Conservation (phyloP, 2,888 invertebrate genomes). For the Timandra comae region DNA sequence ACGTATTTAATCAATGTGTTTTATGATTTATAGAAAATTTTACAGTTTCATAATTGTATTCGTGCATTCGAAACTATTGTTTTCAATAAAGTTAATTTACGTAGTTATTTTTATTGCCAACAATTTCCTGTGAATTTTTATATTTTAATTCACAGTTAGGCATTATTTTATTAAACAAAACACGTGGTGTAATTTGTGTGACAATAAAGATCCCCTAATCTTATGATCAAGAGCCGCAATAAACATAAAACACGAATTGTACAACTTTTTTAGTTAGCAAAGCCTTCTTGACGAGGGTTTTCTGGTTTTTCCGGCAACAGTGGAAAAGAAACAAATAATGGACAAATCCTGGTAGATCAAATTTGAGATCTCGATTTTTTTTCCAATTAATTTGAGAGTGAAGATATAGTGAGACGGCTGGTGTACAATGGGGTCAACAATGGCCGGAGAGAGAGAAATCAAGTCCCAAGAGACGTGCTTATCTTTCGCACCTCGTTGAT, state of each 20-base stretch:
- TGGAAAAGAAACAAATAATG: constrained; percentile 61
- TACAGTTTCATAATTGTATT: no score
- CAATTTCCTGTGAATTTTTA: no score
- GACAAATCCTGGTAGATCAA: constrained; percentile 61
- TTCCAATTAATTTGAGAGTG: constrained; percentile 41
- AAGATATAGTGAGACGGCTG: constrained; percentile 21
- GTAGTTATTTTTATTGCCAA: no score
- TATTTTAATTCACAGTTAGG: no score
- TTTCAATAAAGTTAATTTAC: no score
- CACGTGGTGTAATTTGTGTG: no score
- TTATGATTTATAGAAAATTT: no score
- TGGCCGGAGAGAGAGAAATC: constrained; percentile 10
- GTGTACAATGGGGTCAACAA: constrained; percentile 11
- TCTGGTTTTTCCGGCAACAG: constrained; percentile 52
- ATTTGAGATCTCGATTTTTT: constrained; percentile 47
- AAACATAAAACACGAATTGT: constrained; percentile 67
- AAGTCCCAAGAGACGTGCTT: not conserved
- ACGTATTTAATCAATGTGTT: no score
- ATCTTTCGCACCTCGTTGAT: not conserved
- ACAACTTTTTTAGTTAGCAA: constrained; percentile 69
- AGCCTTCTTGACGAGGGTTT: constrained; percentile 71
- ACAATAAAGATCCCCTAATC: constrained; percentile 30
- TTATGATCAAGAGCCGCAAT: constrained; percentile 61
- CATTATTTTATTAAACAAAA: no score
- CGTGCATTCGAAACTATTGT: no score